A percentile compares a stretch with the other conserved stretches of the same genome.
These are phyloP conservation scores for Mormyrus iriodes DNA, from an alignment of 2,113 vertebrate species.

Conservation along the genomic window DNA sequence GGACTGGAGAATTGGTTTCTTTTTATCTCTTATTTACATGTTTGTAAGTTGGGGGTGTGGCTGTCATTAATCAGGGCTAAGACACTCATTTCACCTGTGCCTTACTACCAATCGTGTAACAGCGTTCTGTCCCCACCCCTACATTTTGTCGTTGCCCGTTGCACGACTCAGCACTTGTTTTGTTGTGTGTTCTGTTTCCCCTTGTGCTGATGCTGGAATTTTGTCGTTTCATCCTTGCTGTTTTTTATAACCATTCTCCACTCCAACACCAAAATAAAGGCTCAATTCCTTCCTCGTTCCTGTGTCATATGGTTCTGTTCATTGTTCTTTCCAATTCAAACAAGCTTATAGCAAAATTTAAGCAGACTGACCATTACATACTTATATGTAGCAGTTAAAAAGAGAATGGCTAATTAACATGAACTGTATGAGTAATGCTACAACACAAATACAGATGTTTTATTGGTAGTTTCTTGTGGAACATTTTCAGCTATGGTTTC, in stretches of 20 bases:
- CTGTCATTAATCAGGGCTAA: background rate
- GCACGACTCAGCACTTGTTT: background rate
- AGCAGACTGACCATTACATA: background rate
- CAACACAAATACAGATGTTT: background rate
- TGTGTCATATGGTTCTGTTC: constrained; percentile 3
- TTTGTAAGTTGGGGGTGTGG: background rate
- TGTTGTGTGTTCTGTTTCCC: background rate
- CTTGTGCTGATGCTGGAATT: background rate
- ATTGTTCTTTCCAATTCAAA: background rate
- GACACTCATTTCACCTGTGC: background rate
- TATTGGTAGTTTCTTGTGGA: background rate
- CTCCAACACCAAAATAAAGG: background rate
- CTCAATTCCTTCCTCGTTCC: background rate
- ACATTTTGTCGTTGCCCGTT: background rate
- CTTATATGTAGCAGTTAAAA: background rate
- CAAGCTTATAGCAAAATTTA: background rate
- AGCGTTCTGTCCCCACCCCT: background rate
- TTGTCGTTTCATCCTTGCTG: background rate
- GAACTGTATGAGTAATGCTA: background rate
- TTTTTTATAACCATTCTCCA: background rate
- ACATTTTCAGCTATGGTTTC: background rate
- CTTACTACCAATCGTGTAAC: background rate
- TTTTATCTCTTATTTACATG: background rate
- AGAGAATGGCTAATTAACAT: background rate
- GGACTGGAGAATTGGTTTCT: background rate